phyloP scores from a whole-genome alignment of 2,888 invertebrate genomes.

The Cheilosia variabilis region DNA sequence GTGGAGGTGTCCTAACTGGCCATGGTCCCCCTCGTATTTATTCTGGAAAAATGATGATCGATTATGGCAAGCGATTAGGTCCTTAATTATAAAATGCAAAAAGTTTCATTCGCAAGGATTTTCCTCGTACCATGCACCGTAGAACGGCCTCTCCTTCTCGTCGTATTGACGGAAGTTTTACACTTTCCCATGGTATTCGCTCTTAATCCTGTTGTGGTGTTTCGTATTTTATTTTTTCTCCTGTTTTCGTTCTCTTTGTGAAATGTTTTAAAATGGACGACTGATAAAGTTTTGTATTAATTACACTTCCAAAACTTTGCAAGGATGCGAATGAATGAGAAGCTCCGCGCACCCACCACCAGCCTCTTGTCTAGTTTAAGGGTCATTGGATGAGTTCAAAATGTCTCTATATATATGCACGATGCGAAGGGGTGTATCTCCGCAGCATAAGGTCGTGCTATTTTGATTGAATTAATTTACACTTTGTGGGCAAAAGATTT shows the following conservation, averaged over 20 bases:
- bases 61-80: constrained; percentile 60
- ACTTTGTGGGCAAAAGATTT: constrained; percentile 50
- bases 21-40: neutral
- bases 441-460: constrained; percentile 35
- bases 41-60: constrained; percentile 42
- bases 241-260: neutral
- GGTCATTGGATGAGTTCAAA: constrained; percentile 15
- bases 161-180: constrained; percentile 13
- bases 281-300: constrained; percentile 64
- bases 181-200: constrained; percentile 29
- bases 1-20: too few species aligned
- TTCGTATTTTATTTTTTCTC: constrained; percentile 10
- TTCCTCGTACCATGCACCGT: neutral
- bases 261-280: constrained; percentile 39
- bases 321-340: constrained; percentile 33
- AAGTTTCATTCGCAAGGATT: constrained; percentile 47
- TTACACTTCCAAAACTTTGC: constrained; percentile 57
- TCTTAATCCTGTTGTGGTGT: constrained; percentile 33
- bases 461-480: constrained; percentile 65
- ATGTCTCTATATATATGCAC: neutral
- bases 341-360: neutral
- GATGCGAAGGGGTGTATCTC: neutral
- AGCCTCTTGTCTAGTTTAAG: constrained; percentile 21
- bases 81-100: constrained; percentile 54
- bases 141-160: neutral